phyloP scores from a whole-genome alignment of 2,888 invertebrate species.

The Protophormia terraenovae region DNA sequence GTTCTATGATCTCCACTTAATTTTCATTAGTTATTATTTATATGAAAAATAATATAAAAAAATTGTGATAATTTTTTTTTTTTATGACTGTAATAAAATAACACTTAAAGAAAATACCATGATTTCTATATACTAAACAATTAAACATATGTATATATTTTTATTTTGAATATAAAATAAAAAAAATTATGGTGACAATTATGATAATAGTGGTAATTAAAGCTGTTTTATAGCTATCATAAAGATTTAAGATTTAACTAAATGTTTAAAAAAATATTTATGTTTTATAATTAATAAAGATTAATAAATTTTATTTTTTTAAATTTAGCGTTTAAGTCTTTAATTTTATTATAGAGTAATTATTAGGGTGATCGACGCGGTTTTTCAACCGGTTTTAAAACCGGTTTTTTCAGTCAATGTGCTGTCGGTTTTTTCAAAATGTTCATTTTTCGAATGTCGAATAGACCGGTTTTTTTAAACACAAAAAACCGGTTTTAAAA shows the following conservation, averaged over 20 bases:
- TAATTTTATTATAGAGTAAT: no score
- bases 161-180: not conserved
- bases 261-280: not conserved
- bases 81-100: slow-evolving; percentile 9
- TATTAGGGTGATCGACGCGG: no score
- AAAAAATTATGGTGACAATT: not conserved
- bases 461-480: no score
- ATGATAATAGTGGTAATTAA: not conserved
- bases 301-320: no score
- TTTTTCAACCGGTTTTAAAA: no score
- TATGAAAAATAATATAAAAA: not conserved
- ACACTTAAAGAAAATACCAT: not conserved
- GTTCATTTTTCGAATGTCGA: no score
- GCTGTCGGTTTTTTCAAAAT: no score
- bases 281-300: not conserved
- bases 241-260: not conserved
- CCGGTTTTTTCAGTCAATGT: no score
- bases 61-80: not conserved
- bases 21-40: not conserved
- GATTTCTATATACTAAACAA: not conserved
- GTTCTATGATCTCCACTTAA: slow-evolving; percentile 6
- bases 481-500: no score
- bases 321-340: no score
- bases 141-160: no score
- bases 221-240: not conserved